Percentiles rank a stretch among this genome's conserved stretches.
These are phyloP conservation scores for Centroberyx gerrardi DNA, from an alignment of 2,797 vertebrate species.

Conservation along the genomic window DNA sequence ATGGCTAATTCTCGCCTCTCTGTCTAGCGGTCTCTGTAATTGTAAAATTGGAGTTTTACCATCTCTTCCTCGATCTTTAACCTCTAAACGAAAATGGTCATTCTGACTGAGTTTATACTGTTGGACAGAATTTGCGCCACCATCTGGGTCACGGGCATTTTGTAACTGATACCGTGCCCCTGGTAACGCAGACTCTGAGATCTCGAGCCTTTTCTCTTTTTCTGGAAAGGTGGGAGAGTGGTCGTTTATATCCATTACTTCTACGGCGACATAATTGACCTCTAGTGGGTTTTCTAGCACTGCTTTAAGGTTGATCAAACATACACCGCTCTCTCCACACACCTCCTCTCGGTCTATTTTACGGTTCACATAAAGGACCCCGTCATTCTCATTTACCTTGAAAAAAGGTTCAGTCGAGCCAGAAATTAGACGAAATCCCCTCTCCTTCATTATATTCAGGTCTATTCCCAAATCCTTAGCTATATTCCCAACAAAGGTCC, in stretches of 20 bases:
- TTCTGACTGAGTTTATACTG: conserved; percentile 51
- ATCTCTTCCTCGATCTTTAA: conserved; percentile 46
- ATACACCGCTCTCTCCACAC: conserved; percentile 67
- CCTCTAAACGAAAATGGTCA: conserved; percentile 51
- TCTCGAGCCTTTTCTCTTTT: conserved; percentile 36
- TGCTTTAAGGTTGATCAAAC: conserved; percentile 68
- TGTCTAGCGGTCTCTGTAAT: conserved; percentile 73
- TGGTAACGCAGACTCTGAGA: conserved; percentile 36
- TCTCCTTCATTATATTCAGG: conserved; percentile 50
- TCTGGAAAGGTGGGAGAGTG: conserved; percentile 46
- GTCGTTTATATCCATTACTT: conserved; percentile 56
- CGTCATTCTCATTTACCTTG: conserved; percentile 64
- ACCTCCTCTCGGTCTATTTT: conserved; percentile 78
- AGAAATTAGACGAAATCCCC: conserved; percentile 72
- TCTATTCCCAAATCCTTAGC: conserved; percentile 85
- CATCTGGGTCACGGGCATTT: conserved; percentile 47
- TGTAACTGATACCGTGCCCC: conserved; percentile 56
- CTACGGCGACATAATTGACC: conserved; percentile 42
- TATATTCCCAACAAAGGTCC: conserved; percentile 82
- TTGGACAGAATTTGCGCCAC: conserved; percentile 35
- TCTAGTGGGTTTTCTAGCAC: conserved; percentile 59
- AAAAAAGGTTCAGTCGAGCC: conserved; percentile 70
- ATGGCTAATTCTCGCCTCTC: conserved; percentile 57
- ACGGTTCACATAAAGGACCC: conserved; percentile 67
- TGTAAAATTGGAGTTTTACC: conserved; percentile 56